Evolutionary conservation across 2,113 vertebrate species (phyloP).

Genomic region (Hylia prasina): DNA sequence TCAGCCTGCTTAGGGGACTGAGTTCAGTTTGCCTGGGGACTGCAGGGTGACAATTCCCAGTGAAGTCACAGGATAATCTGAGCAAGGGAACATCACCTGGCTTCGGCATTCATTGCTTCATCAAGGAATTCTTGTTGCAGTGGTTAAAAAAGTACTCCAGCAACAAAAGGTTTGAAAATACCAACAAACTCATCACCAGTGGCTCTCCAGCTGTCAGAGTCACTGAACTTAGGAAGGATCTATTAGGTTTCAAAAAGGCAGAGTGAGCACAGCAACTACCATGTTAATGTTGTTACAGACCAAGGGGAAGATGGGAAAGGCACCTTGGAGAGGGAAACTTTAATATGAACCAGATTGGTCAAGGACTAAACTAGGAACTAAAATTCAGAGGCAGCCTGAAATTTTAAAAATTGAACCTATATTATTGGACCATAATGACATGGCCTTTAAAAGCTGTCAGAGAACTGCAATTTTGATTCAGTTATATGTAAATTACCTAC

Average conservation of each 20-base stretch:
- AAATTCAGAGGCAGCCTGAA: neutral
- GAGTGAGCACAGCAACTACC: neutral
- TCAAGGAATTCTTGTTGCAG: accelerated
- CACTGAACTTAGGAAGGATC: neutral
- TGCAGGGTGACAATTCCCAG: neutral
- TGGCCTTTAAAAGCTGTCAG: neutral
- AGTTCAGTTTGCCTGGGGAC: neutral
- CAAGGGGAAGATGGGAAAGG: neutral
- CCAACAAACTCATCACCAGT: neutral
- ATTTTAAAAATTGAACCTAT: neutral
- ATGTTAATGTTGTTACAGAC: neutral
- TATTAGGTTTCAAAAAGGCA: neutral
- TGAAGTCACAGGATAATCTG: neutral
- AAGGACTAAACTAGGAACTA: neutral
- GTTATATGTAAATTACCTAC: neutral
- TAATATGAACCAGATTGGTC: neutral
- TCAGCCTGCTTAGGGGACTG: neutral
- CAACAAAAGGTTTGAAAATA: neutral
- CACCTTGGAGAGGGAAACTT: neutral
- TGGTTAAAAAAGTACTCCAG: neutral
- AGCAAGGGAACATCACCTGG: neutral
- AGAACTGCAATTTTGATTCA: neutral
- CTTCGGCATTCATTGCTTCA: neutral
- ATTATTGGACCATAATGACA: neutral
- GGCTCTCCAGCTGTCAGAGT: neutral